phyloP scores from a whole-genome alignment of 2,797 vertebrate species.

The Rhabdophis nuchalis region DNA sequence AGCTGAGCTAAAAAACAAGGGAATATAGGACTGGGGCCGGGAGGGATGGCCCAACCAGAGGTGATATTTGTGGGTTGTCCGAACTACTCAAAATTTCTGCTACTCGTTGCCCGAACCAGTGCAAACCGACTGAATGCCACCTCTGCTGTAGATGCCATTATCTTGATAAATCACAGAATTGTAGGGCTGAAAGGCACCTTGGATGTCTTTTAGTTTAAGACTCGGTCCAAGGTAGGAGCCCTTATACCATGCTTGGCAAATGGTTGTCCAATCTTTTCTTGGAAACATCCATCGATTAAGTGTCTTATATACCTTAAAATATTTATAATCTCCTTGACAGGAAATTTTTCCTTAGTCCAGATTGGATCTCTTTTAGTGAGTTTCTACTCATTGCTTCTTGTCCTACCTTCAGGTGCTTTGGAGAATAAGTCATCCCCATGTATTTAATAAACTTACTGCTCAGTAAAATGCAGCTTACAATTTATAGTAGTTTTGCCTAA shows the following conservation, averaged over 20 bases:
- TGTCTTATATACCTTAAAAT: neutral
- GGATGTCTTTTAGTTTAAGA: neutral
- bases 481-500: neutral
- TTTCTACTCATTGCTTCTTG: neutral
- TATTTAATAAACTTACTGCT: neutral
- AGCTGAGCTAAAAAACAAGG: too few relatives aligned
- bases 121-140: too few relatives aligned
- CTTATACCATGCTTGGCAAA: neutral
- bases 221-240: too few relatives aligned
- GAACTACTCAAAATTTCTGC: too few relatives aligned
- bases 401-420: neutral
- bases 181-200: neutral
- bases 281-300: neutral
- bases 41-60: too few relatives aligned
- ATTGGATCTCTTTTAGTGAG: neutral
- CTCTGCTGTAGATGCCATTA: neutral
- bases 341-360: neutral
- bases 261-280: neutral
- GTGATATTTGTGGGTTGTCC: too few relatives aligned
- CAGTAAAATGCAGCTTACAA: neutral
- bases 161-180: neutral
- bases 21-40: too few relatives aligned
- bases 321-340: neutral
- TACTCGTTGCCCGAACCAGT: too few relatives aligned
- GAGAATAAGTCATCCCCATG: neutral